Evolutionary conservation across 1,140 invertebrate genomes (phyloP).

Genomic region (Pristionchus pacificus): DNA sequence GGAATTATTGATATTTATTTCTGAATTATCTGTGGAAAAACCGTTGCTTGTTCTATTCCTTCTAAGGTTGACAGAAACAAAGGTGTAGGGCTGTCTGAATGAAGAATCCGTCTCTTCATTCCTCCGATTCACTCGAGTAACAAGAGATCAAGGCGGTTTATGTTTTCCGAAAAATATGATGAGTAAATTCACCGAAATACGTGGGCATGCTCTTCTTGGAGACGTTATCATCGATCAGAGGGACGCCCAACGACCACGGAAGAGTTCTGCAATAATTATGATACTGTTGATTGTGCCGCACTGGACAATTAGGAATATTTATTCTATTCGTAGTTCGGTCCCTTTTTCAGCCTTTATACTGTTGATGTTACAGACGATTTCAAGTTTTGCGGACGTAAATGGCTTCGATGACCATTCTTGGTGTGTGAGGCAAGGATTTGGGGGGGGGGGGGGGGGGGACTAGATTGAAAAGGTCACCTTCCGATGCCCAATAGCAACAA

Average conservation of each 20-base stretch:
- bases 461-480: too few relatives aligned
- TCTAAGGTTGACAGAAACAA: neutral
- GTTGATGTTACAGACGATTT: too few relatives aligned
- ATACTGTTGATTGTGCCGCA: too few relatives aligned
- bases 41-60: neutral
- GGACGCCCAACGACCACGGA: conserved; percentile 53
- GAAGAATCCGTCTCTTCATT: too few relatives aligned
- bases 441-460: too few relatives aligned
- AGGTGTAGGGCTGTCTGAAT: too few relatives aligned
- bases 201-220: conserved; percentile 49
- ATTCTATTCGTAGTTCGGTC: too few relatives aligned
- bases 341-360: too few relatives aligned
- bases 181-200: conserved; percentile 45
- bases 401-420: too few relatives aligned
- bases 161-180: neutral
- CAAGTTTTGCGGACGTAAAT: too few relatives aligned
- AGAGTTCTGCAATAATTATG: conserved; percentile 51
- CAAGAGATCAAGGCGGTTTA: neutral
- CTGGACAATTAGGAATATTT: too few relatives aligned
- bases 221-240: conserved; percentile 55
- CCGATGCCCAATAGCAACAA: conserved; percentile 49
- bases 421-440: too few relatives aligned
- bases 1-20: conserved; percentile 17
- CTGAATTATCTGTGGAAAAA: conserved; percentile 12
- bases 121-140: neutral